Conservation (phyloP, 2,888 invertebrate genomes). For the Anthophora plumipes region DNA sequence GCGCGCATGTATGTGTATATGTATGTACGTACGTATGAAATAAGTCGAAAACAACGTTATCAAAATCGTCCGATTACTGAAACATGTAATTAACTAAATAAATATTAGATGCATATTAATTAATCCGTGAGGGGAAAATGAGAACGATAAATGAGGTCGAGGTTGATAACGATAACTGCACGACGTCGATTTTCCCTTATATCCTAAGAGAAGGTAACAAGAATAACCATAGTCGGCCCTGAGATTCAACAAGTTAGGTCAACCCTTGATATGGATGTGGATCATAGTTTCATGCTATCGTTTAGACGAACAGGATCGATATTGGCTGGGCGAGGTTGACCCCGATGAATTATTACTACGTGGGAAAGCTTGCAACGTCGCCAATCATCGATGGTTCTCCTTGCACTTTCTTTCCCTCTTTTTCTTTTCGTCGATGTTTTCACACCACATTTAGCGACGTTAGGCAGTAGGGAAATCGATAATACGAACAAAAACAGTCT, state of each 20-base stretch:
- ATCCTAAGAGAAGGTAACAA: constrained; percentile 16
- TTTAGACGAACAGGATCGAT: constrained; percentile 43
- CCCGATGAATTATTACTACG: constrained; percentile 52
- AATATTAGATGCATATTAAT: constrained; percentile 4
- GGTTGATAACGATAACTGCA: constrained; percentile 26
- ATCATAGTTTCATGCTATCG: constrained; percentile 30
- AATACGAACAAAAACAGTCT: not conserved
- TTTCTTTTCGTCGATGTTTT: not conserved
- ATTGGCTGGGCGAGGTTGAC: constrained; percentile 44
- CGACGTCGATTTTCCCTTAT: constrained; percentile 32
- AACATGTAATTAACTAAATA: not conserved
- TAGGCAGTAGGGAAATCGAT: not conserved
- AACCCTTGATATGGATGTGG: constrained; percentile 27
- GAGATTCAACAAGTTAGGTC: constrained; percentile 59
- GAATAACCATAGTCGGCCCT: constrained; percentile 41
- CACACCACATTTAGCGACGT: not conserved
- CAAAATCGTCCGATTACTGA: not conserved
- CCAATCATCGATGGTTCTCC: not conserved
- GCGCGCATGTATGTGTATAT: no score
- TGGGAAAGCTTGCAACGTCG: constrained; percentile 27
- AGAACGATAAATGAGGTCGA: constrained; percentile 40
- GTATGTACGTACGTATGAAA: no score
- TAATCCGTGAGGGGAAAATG: constrained; percentile 15
- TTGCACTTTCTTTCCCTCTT: not conserved
- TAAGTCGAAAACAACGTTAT: not conserved